Evolutionary conservation across 1,140 invertebrate species (phyloP), one percentile per base, ranked within the genome.

Genomic region (Agrypnia vestita): DNA sequence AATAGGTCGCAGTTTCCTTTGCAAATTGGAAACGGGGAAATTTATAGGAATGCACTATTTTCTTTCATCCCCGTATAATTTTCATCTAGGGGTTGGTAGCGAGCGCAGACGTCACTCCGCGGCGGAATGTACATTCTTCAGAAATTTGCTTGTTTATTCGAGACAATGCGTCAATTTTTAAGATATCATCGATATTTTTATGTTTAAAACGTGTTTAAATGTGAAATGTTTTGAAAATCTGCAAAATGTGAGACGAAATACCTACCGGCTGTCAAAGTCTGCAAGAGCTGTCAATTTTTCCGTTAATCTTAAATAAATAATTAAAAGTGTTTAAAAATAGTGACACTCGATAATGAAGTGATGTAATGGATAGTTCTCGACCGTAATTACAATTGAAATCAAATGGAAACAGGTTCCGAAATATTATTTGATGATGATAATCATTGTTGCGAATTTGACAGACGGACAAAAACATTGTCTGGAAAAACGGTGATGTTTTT

Each of bases 11-110:
- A 71, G 9, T 49, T 71, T 71, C 12, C 15, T 25, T 25, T 53
- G 67, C 43, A 15, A 7, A 46, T 3, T 1, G 4, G n/a, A 25
- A 19, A 7, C 6, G 15, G 19, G 61, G 0, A 67, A 44, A 44
- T 47, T 15, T 44, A 43, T 46, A 8, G 13, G 62, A 67, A 67
- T 67, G 62, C 25, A 67, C 25, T 35, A 35, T 46, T 67, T 67
- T 67, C 35, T 47, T 49, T 51, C 49, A 49, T 15, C 47, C 67
- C 67, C 47, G 6, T 25, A 47, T 19, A 21, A 19, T 62, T 62
- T 62, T 62, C 15, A 19, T 64, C 47, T 13, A 51, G 46, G 67
- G 67, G 67, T 71, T 71, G 67, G 67, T 71, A 71, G n/a, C 13
- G n/a, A 17, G 13, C 7, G 7, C 64, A 69, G 64, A 71, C 67